A percentile compares a stretch with the other conserved stretches of the same genome.
These are phyloP conservation scores for Siphlonurus alternatus DNA, from an alignment of 2,888 invertebrate genomes.

Conservation along the genomic window DNA sequence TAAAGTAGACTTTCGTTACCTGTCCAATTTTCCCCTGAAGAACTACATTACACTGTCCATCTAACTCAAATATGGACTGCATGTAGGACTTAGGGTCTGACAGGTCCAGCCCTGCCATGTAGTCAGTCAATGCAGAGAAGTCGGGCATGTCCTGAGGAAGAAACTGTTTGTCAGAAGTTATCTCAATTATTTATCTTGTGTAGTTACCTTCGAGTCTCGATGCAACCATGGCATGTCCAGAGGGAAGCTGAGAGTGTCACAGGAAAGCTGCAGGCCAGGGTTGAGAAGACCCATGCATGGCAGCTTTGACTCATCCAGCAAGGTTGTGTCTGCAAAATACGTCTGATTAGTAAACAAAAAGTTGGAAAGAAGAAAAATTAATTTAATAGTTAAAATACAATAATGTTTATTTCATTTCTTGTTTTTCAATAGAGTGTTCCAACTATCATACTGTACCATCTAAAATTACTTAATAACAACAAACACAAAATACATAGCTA, in stretches of 20 bases:
- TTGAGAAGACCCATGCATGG: background rate
- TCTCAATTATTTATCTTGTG: no score
- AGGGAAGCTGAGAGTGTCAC: background rate
- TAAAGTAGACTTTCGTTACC: conserved; percentile 20
- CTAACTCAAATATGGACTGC: conserved; percentile 37
- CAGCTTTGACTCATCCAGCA: background rate
- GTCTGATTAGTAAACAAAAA: no score
- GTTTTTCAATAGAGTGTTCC: no score
- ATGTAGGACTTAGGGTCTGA: conserved; percentile 23
- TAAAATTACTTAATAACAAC: no score
- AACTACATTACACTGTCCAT: conserved; percentile 39
- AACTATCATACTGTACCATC: no score
- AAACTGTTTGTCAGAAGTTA: no score
- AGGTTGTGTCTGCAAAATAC: conserved; percentile 11
- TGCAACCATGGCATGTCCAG: background rate
- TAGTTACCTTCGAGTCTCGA: background rate
- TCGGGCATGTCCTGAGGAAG: no score
- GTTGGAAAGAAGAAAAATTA: no score
- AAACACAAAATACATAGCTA: no score
- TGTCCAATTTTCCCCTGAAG: conserved; percentile 43
- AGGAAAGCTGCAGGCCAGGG: background rate
- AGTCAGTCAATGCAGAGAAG: conserved; percentile 24
- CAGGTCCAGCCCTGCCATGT: conserved; percentile 24
- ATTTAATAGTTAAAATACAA: no score
- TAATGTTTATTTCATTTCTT: no score